Conservation (phyloP, 2,113 vertebrate genomes). For the Phaethornis superciliosus region DNA sequence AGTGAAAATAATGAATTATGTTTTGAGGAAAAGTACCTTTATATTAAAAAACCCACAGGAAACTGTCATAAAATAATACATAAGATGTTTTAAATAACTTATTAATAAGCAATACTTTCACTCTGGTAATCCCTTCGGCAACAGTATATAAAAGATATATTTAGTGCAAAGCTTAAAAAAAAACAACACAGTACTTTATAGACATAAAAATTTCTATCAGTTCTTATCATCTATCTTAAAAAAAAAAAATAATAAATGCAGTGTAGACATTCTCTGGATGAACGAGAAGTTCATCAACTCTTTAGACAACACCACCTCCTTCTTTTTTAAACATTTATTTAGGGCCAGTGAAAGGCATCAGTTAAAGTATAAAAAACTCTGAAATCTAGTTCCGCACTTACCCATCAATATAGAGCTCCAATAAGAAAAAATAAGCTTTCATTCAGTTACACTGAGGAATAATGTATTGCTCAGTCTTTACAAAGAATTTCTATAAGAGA, state of each 20-base stretch:
- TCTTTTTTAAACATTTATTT: not conserved
- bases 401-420: not conserved
- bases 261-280: not conserved
- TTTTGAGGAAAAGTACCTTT: slow-evolving; percentile 24
- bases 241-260: too few relatives aligned
- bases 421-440: not conserved
- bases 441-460: not conserved
- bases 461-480: not conserved
- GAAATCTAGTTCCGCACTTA: not conserved
- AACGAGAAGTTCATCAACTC: not conserved
- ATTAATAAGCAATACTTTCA: not conserved
- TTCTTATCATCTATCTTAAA: not conserved
- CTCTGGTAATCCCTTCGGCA: not conserved
- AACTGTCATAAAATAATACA: slow-evolving; percentile 43
- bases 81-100: slow-evolving; percentile 46
- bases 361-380: not conserved
- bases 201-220: not conserved
- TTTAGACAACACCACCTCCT: not conserved
- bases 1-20: slow-evolving; percentile 43
- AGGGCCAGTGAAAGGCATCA: not conserved
- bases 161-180: not conserved
- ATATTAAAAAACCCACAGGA: not conserved
- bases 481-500: not conserved
- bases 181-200: not conserved
- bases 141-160: not conserved